These are phyloP conservation scores for Papilio demoleus DNA, from an alignment of 2,888 invertebrate genomes.

Conservation along the genomic window DNA sequence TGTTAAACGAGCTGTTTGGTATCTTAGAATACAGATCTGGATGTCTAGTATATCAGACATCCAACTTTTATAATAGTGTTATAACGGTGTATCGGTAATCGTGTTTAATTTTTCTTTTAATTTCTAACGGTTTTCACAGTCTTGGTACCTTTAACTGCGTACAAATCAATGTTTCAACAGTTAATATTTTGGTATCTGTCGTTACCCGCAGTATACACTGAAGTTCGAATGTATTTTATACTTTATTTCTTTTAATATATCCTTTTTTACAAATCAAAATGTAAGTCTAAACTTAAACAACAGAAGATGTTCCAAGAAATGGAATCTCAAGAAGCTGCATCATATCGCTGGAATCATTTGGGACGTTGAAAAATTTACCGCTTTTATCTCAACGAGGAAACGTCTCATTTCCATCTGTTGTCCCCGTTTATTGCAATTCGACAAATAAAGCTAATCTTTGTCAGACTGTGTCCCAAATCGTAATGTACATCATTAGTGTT, in stretches of 20 bases:
- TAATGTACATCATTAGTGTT: constrained; percentile 51
- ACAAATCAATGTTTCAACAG: too few species aligned
- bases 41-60: constrained; percentile 1
- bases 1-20: constrained; percentile 1
- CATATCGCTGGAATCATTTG: constrained; percentile 52
- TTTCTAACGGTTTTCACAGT: too few species aligned
- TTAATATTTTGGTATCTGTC: background rate
- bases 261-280: background rate
- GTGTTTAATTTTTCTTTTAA: too few species aligned
- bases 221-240: background rate
- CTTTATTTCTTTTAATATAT: background rate
- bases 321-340: constrained; percentile 44
- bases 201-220: background rate
- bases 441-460: constrained; percentile 56
- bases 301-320: constrained; percentile 29
- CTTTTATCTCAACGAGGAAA: constrained; percentile 71
- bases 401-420: constrained; percentile 59
- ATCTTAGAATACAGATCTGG: background rate
- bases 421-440: constrained; percentile 51
- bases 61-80: background rate
- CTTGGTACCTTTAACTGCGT: too few species aligned
- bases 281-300: constrained; percentile 15
- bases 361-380: constrained; percentile 60
- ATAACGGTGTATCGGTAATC: background rate
- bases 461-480: constrained; percentile 51